Percentiles rank a stretch among this genome's conserved stretches.
Conservation (phyloP, 2,888 invertebrate species). For the Xestoiulus laeticollis region DNA sequence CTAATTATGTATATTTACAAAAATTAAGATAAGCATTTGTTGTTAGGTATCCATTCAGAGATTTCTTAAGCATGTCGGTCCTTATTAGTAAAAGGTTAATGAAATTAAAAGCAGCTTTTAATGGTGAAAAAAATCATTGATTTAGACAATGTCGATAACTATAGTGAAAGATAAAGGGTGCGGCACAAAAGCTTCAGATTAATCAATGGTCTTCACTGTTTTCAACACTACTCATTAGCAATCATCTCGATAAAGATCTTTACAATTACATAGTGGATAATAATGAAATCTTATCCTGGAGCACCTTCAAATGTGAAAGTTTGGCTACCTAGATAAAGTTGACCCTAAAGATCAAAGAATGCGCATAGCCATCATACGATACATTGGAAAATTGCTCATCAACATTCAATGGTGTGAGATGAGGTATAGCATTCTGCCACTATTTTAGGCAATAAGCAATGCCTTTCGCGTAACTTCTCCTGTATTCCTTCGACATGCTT, state of each 20-base stretch:
- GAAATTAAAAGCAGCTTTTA: not conserved
- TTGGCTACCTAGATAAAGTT: not conserved
- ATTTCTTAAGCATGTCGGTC: too few relatives aligned
- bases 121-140: not conserved
- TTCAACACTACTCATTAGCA: not conserved
- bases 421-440: not conserved
- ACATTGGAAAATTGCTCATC: not conserved
- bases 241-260: not conserved
- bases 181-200: not conserved
- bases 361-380: not conserved
- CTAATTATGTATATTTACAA: too few relatives aligned
- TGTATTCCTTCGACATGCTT: not conserved
- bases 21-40: too few relatives aligned
- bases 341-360: not conserved
- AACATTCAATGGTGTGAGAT: slow-evolving; percentile 11
- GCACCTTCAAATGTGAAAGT: not conserved
- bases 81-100: not conserved
- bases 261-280: not conserved
- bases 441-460: not conserved
- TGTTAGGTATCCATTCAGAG: too few relatives aligned
- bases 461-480: not conserved
- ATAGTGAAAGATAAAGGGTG: not conserved
- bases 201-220: not conserved
- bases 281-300: not conserved
- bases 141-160: not conserved